phyloP scores from a whole-genome alignment of 2,888 invertebrate genomes.

The Caenorhabditis wallacei region DNA sequence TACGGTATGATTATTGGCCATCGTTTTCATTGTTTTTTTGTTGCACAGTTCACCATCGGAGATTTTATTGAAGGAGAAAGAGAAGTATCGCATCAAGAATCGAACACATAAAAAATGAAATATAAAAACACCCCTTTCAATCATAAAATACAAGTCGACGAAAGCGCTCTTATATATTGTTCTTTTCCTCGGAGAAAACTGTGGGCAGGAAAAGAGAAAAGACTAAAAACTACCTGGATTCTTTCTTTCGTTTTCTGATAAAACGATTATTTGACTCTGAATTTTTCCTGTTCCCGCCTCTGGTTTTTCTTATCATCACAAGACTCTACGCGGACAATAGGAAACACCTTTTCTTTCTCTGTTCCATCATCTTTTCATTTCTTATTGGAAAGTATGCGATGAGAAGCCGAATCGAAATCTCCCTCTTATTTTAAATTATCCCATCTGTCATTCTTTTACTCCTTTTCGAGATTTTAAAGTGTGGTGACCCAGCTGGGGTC shows the following conservation, averaged over 20 bases:
- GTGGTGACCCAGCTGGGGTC: not conserved
- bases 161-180: not conserved
- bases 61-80: conserved; percentile 18
- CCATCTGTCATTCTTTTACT: not conserved
- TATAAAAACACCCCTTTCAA: not conserved
- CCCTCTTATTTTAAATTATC: not conserved
- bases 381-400: conserved; percentile 6
- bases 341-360: conserved; percentile 5
- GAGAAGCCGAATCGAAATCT: not conserved
- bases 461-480: not conserved
- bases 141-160: conserved; percentile 1
- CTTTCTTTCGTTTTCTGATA: conserved; percentile 19
- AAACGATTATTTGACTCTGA: conserved; percentile 26
- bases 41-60: not conserved
- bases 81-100: not conserved
- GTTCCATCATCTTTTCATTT: conserved; percentile 7
- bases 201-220: too few species aligned
- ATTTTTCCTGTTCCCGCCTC: conserved; percentile 21
- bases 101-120: conserved; percentile 3
- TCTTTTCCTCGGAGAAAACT: conserved; percentile 5
- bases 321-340: conserved; percentile 34
- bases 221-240: conserved; percentile 31
- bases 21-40: not conserved
- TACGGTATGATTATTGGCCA: conserved; percentile 6
- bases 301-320: conserved; percentile 38